Base-by-base conservation (phyloP, 2,797 vertebrate genomes). In the Florisuga fusca region DNA sequence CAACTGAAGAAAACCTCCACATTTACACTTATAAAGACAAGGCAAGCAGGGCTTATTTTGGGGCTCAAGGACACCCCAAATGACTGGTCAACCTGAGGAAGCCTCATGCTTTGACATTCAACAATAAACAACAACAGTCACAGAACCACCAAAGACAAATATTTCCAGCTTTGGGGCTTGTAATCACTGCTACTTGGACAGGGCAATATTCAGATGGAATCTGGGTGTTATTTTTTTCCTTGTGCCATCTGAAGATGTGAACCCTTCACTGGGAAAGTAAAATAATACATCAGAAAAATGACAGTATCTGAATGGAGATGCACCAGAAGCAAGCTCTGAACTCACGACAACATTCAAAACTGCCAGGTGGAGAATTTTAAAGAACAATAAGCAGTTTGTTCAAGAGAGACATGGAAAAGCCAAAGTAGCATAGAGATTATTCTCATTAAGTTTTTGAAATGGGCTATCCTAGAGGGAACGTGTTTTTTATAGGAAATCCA, bases 341-440 rank as follows among this genome's bases (percentile, higher is more conserved):
- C 17, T 58, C 57, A 53, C 22, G n/a, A 36, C 46, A 36, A 23
- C 26, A 33, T n/a, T 57, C 62, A 29, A 31, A 79, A 41, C 23
- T 12, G 22, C 5, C 46, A 59, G 46, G 43, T 14, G 33, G 15
- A 62, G 36, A 63, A 43, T 15, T 48, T 14, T 53, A 5, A 48
- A 69, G 26, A 74, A 13, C 17, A 43, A 22, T 1, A n/a, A 15
- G 45, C 45, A 69, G 15, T 33, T 13, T 5, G 20, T 31, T 82
- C 21, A 53, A 74, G 85, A 45, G 33, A 72, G 16, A 59, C 25
- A 34, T 6, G 0, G 4, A 55, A 55, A 13, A 33, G 27, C 17
- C 36, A 20, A 14, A 22, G n/a, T 18, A 22, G 17, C 43, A 57
- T 3, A 48, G 26, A 63, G 34, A 38, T 19, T 0, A 0, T 19